These are phyloP conservation scores for Petrocephalus sullivani DNA, from an alignment of 2,797 vertebrate genomes.

Conservation along the genomic window DNA sequence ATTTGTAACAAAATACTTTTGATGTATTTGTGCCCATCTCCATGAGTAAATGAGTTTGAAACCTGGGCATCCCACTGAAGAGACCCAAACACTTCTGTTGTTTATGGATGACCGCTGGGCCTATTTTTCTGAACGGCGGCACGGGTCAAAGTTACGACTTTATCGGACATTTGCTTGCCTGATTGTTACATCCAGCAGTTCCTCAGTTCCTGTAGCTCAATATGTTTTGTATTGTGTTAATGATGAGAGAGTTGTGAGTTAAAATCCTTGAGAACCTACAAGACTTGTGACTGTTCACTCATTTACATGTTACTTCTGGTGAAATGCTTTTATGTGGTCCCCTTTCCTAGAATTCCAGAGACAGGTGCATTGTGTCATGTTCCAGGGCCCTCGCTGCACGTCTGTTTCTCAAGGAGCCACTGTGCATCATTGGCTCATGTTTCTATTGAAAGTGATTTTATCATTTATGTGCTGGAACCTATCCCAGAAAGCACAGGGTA, in stretches of 20 bases:
- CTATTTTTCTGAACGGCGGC: background rate
- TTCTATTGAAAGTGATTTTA: background rate
- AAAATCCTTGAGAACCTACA: background rate
- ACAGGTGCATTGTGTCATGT: background rate
- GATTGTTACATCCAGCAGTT: background rate
- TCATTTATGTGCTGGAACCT: background rate
- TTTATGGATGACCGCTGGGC: background rate
- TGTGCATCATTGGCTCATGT: background rate
- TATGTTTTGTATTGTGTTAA: background rate
- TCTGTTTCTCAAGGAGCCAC: background rate
- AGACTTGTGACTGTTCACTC: background rate
- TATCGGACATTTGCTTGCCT: background rate
- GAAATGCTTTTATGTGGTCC: background rate
- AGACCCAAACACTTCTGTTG: background rate
- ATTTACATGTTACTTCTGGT: background rate
- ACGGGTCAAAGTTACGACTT: background rate
- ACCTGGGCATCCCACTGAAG: conserved; percentile 19
- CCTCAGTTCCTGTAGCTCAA: background rate
- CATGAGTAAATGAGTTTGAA: background rate
- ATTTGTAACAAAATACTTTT: too few species aligned
- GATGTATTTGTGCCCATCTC: too few species aligned
- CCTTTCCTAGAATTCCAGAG: background rate
- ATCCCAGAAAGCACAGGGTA: background rate
- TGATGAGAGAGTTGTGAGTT: background rate
- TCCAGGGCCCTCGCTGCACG: background rate